Evolutionary conservation across 2,113 vertebrate genomes (phyloP).

Genomic region (Chloebia gouldiae): DNA sequence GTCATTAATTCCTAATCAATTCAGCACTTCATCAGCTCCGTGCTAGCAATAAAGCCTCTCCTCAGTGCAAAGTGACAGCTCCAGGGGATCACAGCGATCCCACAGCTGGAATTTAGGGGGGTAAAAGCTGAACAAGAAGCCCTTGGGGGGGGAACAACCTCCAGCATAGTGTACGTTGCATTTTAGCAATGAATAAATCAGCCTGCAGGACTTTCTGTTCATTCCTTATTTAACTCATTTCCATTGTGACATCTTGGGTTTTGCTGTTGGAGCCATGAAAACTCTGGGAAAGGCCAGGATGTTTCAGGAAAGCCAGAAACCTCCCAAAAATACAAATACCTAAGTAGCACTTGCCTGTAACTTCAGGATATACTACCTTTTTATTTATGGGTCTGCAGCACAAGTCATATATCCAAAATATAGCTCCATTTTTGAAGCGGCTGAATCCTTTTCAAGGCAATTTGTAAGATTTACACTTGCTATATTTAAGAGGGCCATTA

Average conservation of each 20-base stretch:
- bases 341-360: background rate
- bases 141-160: rapidly evolving
- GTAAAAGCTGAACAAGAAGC: background rate
- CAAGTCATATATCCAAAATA: background rate
- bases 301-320: background rate
- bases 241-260: background rate
- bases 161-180: background rate
- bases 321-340: background rate
- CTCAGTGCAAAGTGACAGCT: background rate
- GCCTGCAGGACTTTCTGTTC: background rate
- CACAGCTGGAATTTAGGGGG: background rate
- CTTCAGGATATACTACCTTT: background rate
- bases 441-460: background rate
- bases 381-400: background rate
- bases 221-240: background rate
- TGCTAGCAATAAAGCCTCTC: background rate
- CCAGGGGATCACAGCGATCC: background rate
- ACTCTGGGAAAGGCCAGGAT: background rate
- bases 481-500: background rate
- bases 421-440: background rate
- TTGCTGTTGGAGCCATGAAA: background rate
- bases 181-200: background rate
- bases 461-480: background rate
- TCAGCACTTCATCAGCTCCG: background rate
- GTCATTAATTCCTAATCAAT: slow-evolving; percentile 7